These are phyloP conservation scores for Drosophila carrolli DNA, from an alignment of 1,140 invertebrate genomes.

Conservation along the genomic window DNA sequence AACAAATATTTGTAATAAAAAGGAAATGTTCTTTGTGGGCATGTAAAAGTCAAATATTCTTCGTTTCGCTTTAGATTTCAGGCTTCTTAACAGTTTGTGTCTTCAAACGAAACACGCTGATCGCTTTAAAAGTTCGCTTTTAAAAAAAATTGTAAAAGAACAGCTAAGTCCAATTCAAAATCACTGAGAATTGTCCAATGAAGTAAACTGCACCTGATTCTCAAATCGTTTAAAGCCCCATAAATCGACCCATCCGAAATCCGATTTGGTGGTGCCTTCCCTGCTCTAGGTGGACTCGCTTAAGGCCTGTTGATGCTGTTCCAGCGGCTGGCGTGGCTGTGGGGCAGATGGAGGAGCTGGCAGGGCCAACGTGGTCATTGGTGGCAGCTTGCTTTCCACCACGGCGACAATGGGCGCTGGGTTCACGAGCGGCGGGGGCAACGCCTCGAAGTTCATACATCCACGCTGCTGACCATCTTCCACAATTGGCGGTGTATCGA, in stretches of 20 bases:
- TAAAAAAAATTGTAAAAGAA: background rate
- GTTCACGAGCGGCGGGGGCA: conserved; percentile 69
- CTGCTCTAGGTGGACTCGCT: conserved; percentile 28
- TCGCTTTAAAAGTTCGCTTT: background rate
- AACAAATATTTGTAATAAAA: background rate
- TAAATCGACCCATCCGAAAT: background rate
- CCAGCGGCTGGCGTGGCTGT: conserved; percentile 64
- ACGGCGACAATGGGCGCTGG: conserved; percentile 73
- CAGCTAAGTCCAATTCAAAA: background rate
- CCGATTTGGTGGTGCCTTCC: background rate
- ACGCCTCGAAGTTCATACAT: conserved; percentile 66
- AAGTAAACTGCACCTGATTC: background rate
- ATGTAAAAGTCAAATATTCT: background rate
- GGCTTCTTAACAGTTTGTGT: background rate
- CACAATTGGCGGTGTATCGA: conserved; percentile 74
- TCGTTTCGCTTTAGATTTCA: background rate
- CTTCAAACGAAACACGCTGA: background rate
- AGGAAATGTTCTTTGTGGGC: background rate
- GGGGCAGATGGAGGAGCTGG: conserved; percentile 25
- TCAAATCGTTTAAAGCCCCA: background rate
- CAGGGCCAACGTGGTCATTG: conserved; percentile 14
- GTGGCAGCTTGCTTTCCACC: conserved; percentile 46
- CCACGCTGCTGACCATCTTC: conserved; percentile 62
- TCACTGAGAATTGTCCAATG: conserved; percentile 1
- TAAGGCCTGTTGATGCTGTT: conserved; percentile 28